These are phyloP conservation scores for Ophioderma brevispina DNA, from an alignment of 35 echinoderm and acorn worm species.

Conservation along the genomic window DNA sequence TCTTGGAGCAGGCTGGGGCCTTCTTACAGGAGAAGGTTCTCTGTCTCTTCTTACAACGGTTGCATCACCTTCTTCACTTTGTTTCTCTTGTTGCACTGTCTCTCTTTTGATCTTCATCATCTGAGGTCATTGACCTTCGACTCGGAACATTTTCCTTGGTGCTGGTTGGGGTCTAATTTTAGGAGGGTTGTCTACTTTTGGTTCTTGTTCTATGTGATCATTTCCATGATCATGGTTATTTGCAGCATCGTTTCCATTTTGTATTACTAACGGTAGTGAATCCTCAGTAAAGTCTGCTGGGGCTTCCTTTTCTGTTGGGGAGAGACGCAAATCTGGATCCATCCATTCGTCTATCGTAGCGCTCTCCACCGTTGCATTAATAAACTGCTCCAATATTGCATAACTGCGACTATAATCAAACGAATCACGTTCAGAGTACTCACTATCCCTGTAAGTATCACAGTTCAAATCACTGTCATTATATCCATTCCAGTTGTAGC, in stretches of 20 bases:
- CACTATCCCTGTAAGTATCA: conserved; percentile 16
- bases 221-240: background rate
- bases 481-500: conserved; percentile 2
- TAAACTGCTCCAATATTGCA: conserved; percentile 75
- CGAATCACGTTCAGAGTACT: conserved; percentile 26
- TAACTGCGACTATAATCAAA: conserved; percentile 43
- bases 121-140: conserved; percentile 14
- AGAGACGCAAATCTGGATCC: conserved; percentile 40
- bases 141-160: conserved; percentile 12
- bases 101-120: background rate
- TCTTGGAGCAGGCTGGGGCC: background rate
- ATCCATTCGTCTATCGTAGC: conserved; percentile 71
- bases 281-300: background rate
- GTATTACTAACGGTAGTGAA: too few relatives aligned
- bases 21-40: too few relatives aligned
- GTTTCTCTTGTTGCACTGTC: background rate
- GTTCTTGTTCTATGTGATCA: background rate
- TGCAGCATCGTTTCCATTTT: background rate
- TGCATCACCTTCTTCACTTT: background rate
- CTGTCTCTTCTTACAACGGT: too few relatives aligned
- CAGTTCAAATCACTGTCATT: background rate
- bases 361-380: conserved; percentile 75
- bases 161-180: conserved; percentile 20
- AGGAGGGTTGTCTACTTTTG: background rate
- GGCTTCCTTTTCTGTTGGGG: background rate